Evolutionary conservation across 2,888 invertebrate genomes (phyloP).

Genomic region (Dicranocentrus wangi): DNA sequence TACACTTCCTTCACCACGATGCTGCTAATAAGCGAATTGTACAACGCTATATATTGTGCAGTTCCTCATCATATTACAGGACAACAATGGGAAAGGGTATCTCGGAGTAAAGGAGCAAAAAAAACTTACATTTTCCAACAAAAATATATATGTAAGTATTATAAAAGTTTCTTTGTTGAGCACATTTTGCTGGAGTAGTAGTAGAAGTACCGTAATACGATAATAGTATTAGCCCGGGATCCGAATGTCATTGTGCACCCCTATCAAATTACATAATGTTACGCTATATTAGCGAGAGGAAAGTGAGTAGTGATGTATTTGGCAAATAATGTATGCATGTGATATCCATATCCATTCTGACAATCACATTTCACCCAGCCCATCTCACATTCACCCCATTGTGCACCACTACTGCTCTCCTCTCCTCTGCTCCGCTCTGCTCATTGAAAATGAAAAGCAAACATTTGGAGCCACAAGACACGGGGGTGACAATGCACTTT

Average conservation of each 20-base stretch:
- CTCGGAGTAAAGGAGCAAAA: neutral
- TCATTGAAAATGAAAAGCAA: constrained; percentile 29
- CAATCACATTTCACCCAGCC: constrained; percentile 49
- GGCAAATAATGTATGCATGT: constrained; percentile 19
- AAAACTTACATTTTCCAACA: too few species aligned
- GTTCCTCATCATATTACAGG: neutral
- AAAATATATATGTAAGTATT: too few species aligned
- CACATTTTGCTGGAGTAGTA: neutral
- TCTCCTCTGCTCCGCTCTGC: neutral
- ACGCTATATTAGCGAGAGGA: neutral
- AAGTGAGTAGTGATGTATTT: neutral
- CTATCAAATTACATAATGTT: constrained; percentile 25
- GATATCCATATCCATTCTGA: constrained; percentile 39
- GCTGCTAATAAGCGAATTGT: neutral
- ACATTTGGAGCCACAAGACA: constrained; percentile 19
- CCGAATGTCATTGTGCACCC: neutral
- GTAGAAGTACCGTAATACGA: constrained; percentile 7
- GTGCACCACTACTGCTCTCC: too few species aligned
- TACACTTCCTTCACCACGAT: too few species aligned
- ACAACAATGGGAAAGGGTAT: neutral
- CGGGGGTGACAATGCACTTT: constrained; percentile 44
- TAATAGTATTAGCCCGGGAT: neutral
- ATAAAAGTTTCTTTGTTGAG: too few species aligned
- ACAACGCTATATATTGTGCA: neutral
- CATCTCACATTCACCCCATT: too few species aligned